These are phyloP conservation scores for Platalea minor DNA, from an alignment of 2,797 vertebrate species.

Conservation along the genomic window DNA sequence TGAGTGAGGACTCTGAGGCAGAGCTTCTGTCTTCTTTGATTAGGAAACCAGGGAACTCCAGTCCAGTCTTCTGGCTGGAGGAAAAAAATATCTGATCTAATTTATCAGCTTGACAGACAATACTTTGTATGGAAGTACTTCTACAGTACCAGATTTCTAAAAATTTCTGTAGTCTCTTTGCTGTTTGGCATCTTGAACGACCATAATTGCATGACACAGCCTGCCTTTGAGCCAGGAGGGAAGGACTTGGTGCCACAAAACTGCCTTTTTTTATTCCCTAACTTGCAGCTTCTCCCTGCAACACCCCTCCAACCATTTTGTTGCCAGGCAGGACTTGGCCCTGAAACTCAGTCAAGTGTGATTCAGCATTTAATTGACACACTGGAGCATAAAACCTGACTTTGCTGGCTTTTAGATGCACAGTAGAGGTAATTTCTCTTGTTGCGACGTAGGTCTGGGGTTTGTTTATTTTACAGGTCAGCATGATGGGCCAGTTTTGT, in stretches of 20 bases:
- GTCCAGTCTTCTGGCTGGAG: neutral
- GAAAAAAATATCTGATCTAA: neutral
- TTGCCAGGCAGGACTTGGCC: neutral
- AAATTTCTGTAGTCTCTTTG: neutral
- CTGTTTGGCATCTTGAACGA: neutral
- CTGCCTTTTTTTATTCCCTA: neutral
- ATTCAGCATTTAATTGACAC: slow-evolving; percentile 23
- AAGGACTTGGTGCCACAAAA: neutral
- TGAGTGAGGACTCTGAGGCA: fast-evolving
- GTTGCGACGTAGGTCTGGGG: neutral
- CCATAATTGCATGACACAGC: neutral
- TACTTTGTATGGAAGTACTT: neutral
- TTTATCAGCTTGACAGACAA: neutral
- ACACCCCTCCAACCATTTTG: neutral
- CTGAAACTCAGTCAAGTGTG: slow-evolving; percentile 10
- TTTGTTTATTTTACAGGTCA: slow-evolving; percentile 47
- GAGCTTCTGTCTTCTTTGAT: neutral
- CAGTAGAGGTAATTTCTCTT: neutral
- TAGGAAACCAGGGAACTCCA: neutral
- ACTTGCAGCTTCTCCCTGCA: neutral
- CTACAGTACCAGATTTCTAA: neutral
- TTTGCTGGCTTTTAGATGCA: neutral
- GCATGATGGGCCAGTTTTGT: neutral
- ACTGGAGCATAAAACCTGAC: neutral
- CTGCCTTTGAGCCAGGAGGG: neutral